Conservation (phyloP, 2,797 vertebrate species). For the Margarornis squamiger region DNA sequence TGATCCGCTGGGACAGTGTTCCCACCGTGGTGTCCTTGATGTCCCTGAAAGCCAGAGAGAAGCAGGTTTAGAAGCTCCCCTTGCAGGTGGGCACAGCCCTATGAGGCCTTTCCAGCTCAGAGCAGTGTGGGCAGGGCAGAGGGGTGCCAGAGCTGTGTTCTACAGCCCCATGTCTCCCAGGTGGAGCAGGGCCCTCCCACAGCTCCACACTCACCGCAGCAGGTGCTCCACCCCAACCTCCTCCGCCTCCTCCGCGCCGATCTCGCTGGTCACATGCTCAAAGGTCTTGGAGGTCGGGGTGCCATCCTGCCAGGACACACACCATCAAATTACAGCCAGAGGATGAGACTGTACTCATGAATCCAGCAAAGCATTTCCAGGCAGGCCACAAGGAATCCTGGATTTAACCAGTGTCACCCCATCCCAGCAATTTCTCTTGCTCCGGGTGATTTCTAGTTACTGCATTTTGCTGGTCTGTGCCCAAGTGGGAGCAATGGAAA, state of each 20-base stretch:
- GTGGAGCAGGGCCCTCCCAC: neutral
- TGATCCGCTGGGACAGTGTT: conserved; percentile 96
- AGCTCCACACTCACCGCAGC: conserved; percentile 80
- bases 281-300: conserved; percentile 98
- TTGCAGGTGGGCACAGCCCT: neutral
- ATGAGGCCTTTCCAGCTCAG: neutral
- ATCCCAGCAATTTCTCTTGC: neutral
- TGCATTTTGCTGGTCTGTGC: neutral
- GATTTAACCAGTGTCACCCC: neutral
- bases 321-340: neutral
- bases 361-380: neutral
- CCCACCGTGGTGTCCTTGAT: conserved; percentile 99
- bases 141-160: neutral
- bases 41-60: conserved; percentile 81
- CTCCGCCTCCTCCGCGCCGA: conserved; percentile 96
- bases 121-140: neutral
- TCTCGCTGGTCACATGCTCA: conserved; percentile 98
- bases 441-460: neutral
- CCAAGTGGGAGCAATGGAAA: neutral
- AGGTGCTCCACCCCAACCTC: conserved; percentile 98
- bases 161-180: neutral
- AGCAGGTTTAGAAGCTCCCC: neutral
- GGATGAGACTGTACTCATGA: accelerated
- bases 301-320: conserved; percentile 82
- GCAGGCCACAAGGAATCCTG: neutral